Evolutionary conservation across 53 echinoderm and acorn worm genomes (phyloP).

Genomic region (Arbacia lixula): DNA sequence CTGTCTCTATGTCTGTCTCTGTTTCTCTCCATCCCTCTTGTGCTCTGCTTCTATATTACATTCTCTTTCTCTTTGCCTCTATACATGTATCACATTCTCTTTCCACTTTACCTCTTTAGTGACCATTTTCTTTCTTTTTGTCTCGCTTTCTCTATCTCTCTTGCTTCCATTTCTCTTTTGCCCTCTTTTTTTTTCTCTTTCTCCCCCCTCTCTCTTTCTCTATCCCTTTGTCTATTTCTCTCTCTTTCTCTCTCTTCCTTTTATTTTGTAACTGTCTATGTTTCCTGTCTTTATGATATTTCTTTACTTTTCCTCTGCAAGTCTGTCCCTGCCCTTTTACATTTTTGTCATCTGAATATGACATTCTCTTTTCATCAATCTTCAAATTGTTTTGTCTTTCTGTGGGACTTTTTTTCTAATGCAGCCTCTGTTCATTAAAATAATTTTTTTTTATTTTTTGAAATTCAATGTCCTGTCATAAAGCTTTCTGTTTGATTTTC

Average conservation of each 20-base stretch:
- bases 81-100: neutral
- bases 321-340: no score
- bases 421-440: no score
- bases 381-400: no score
- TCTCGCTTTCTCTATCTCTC: neutral
- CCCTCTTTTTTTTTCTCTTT: neutral
- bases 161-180: neutral
- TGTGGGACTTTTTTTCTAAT: no score
- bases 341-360: no score
- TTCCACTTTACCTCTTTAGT: neutral
- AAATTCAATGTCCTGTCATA: no score
- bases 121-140: neutral
- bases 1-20: neutral
- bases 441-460: no score
- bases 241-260: neutral
- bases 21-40: neutral
- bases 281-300: no score
- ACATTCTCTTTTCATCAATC: no score
- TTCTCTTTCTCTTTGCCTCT: neutral
- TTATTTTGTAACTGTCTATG: no score
- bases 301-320: no score
- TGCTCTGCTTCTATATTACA: neutral
- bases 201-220: neutral
- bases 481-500: no score
- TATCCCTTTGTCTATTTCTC: neutral